These are phyloP conservation scores for Drosophila nigricruria DNA, from an alignment of 2,888 invertebrate genomes.

Conservation along the genomic window DNA sequence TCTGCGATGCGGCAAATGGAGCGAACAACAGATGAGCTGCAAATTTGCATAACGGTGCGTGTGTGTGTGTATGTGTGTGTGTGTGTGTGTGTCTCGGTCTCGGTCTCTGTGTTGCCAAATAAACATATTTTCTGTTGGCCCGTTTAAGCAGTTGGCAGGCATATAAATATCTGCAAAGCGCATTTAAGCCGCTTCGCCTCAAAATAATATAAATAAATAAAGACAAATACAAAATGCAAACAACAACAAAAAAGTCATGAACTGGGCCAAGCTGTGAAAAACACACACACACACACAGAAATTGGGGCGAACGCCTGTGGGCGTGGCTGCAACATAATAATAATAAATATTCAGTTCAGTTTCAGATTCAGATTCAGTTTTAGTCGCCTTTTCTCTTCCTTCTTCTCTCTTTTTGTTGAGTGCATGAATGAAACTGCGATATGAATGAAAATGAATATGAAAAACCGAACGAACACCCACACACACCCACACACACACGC, in stretches of 20 bases:
- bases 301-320: constrained; percentile 4
- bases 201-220: constrained; percentile 68
- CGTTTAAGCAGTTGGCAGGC: constrained; percentile 66
- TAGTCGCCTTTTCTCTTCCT: constrained; percentile 20
- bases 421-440: constrained; percentile 74
- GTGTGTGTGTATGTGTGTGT: no score
- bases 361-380: constrained; percentile 47
- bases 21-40: constrained; percentile 51
- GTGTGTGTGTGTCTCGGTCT: not conserved
- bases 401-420: constrained; percentile 13
- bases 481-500: constrained; percentile 36
- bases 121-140: constrained; percentile 69
- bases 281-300: not conserved
- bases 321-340: constrained; percentile 66
- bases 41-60: constrained; percentile 42
- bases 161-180: constrained; percentile 81
- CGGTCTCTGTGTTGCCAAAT: constrained; percentile 53
- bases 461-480: constrained; percentile 31
- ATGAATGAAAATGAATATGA: constrained; percentile 72
- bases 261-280: constrained; percentile 48
- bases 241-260: constrained; percentile 1
- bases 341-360: constrained; percentile 79
- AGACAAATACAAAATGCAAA: constrained; percentile 45
- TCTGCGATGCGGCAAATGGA: constrained; percentile 24
- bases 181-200: constrained; percentile 77